Evolutionary conservation across 2,113 vertebrate genomes (phyloP), one percentile per base, ranked within the genome.

Genomic region (Isurus oxyrinchus): DNA sequence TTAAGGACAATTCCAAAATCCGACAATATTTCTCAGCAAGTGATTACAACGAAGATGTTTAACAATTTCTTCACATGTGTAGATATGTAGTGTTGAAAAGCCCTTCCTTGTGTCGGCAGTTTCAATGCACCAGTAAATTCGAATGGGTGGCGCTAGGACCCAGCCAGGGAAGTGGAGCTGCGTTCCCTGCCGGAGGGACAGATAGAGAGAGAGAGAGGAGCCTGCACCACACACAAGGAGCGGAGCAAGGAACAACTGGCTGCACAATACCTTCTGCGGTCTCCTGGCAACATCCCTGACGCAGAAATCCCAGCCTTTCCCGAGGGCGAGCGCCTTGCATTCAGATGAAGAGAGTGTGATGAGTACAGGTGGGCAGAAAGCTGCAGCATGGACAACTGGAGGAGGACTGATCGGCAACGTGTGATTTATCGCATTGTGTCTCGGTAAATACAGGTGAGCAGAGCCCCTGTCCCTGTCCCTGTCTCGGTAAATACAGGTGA

Each of bases 241-340:
- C 93, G 13, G 61, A 55, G 0, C 0, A 7, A 95, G 66, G 25
- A 95, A 44, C 21, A 69, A 72, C 67, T 95, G 63, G 94, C n/a
- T 44, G 63, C 66, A 53, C 72, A 72, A 69, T 72, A 72, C 23
- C 94, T 53, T 95, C 40, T 53, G 66, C 40, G 23, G 66, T 95
- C 66, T 72, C 94, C 94, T 69, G 25, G 94, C 94, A 95, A 95
- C 94, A 53, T 49, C 44, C 94, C 94, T 95, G 94, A 95, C 94
- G 94, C 94, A 95, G 66, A 95, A 55, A 95, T 53, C 94, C 27
- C 94, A 13, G 94, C 27, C 25, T 53, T 49, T 31, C 49, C 67
- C 67, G 6, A 23, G 25, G 53, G 25, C 55, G 25, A 72, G 94
- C 25, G 94, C 31, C 63, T 44, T n/a, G 49, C 25, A 40, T 44